A percentile compares a stretch with the other conserved stretches of the same genome.
Conservation (phyloP, 2,888 invertebrate species). For the Opisthograptis luteolata region DNA sequence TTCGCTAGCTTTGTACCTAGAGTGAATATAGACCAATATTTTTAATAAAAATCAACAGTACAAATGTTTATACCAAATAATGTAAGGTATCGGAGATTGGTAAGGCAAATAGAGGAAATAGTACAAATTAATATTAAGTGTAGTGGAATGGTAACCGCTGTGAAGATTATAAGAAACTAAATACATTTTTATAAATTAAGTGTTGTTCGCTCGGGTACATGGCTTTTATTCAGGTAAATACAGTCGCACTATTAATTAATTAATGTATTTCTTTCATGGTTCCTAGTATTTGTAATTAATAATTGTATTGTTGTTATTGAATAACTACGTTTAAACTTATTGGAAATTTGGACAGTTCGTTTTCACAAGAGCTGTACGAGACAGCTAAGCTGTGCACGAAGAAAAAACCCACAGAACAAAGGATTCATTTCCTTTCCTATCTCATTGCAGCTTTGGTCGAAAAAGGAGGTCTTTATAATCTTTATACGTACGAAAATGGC, state of each 20-base stretch:
- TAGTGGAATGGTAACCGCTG: constrained; percentile 60
- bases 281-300: neutral
- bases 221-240: constrained; percentile 60
- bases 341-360: neutral
- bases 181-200: constrained; percentile 45
- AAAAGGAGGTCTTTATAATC: too few species aligned
- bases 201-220: constrained; percentile 71
- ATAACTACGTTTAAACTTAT: neutral
- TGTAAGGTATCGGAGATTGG: constrained; percentile 69
- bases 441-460: too few species aligned
- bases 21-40: constrained; percentile 52
- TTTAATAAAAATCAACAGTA: constrained; percentile 57
- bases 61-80: constrained; percentile 68
- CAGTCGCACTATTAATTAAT: constrained; percentile 68
- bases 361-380: too few species aligned
- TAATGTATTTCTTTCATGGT: neutral
- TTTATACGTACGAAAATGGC: too few species aligned
- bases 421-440: too few species aligned
- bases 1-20: constrained; percentile 73
- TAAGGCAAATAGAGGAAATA: constrained; percentile 66
- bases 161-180: constrained; percentile 50
- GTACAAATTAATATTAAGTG: constrained; percentile 82
- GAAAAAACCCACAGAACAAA: too few species aligned
- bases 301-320: neutral
- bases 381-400: too few species aligned